Conservation (phyloP, 2,888 invertebrate species). For the Artemia sinica region DNA sequence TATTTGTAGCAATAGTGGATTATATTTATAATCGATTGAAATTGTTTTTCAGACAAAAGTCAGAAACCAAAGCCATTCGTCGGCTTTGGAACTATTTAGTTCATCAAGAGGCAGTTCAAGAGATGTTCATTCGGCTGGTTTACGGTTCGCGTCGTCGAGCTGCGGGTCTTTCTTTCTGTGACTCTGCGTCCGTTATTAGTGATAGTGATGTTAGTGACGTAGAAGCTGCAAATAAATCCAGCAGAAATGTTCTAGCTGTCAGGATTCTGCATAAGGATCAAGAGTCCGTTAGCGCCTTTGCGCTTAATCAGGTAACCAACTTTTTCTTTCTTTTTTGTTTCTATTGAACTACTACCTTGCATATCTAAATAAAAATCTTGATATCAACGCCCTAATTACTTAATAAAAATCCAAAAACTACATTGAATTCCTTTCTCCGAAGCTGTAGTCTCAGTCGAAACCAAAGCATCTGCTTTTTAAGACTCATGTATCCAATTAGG, state of each 20-base stretch:
- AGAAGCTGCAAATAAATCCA: background rate
- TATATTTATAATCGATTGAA: too few species aligned
- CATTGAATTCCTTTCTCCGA: too few species aligned
- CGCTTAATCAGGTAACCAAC: conserved; percentile 61
- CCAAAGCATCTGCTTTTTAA: too few species aligned
- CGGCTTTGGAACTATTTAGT: conserved; percentile 86
- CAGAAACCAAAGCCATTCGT: conserved; percentile 51
- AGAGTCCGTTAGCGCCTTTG: conserved; percentile 92
- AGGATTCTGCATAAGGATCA: conserved; percentile 96
- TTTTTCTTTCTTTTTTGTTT: too few species aligned
- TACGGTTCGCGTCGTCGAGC: conserved; percentile 57
- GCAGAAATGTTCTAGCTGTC: conserved; percentile 37
- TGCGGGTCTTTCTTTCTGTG: conserved; percentile 35
- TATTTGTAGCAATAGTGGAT: too few species aligned
- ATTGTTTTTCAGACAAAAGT: conserved; percentile 36
- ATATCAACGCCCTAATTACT: too few species aligned
- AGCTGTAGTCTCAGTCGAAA: too few species aligned
- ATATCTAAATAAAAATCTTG: too few species aligned
- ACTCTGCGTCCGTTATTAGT: conserved; percentile 18
- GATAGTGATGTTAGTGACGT: background rate
- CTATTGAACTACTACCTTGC: too few species aligned
- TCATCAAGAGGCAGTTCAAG: conserved; percentile 76
- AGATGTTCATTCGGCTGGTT: conserved; percentile 84
- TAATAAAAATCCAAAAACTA: too few species aligned
- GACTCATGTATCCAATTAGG: too few species aligned